phyloP scores from a whole-genome alignment of 2,797 vertebrate species.

The Naso thynnoides region DNA sequence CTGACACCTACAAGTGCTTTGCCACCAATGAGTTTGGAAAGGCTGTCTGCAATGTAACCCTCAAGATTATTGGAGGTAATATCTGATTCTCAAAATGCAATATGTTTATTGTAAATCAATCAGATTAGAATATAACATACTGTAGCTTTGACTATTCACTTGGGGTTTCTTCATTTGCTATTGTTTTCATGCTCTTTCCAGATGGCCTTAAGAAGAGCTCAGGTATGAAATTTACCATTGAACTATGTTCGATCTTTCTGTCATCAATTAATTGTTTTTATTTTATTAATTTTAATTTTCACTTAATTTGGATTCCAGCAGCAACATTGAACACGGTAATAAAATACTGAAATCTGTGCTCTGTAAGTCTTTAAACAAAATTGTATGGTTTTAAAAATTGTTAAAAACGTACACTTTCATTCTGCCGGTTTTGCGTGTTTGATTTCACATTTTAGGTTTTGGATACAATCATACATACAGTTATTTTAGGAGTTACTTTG shows the following conservation, averaged over 20 bases:
- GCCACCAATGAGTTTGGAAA: conserved; percentile 88
- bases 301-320: neutral
- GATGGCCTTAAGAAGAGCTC: conserved; percentile 83
- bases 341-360: neutral
- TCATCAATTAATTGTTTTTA: neutral
- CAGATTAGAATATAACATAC: neutral
- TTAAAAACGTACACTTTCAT: neutral
- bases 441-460: neutral
- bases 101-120: neutral
- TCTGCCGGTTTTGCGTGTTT: neutral
- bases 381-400: neutral
- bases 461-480: neutral
- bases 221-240: conserved; percentile 60
- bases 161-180: neutral
- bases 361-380: too few relatives aligned
- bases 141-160: neutral
- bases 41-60: conserved; percentile 83
- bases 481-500: neutral
- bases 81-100: neutral
- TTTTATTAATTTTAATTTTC: neutral
- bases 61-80: conserved; percentile 89
- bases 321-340: neutral
- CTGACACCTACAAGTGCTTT: conserved; percentile 88
- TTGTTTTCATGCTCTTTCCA: conserved; percentile 61
- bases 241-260: neutral